Percentiles rank a stretch among this genome's conserved stretches.
Evolutionary conservation across 2,888 invertebrate genomes (phyloP).

Genomic region (Apotomis capreana): DNA sequence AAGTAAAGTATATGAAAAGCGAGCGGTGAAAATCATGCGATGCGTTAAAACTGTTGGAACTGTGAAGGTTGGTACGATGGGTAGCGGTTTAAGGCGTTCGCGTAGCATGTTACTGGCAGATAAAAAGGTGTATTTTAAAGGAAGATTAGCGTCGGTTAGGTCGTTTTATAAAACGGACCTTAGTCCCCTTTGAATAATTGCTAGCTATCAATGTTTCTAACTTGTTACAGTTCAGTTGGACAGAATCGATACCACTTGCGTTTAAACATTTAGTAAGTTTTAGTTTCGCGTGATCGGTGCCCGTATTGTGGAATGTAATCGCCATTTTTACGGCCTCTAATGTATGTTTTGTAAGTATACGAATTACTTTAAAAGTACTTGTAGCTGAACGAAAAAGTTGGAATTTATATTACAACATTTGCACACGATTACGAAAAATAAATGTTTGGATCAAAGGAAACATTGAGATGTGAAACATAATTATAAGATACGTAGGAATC

Average conservation of each 20-base stretch:
- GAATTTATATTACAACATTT: neutral
- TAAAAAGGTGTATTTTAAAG: slow-evolving; percentile 12
- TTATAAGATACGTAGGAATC: too few species aligned
- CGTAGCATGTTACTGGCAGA: neutral
- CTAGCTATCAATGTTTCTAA: slow-evolving; percentile 61
- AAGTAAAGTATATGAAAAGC: neutral
- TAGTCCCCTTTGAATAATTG: slow-evolving; percentile 72
- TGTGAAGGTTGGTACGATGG: neutral
- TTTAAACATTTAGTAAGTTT: neutral
- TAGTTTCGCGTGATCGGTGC: slow-evolving; percentile 15
- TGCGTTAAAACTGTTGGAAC: slow-evolving; percentile 7
- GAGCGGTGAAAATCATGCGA: slow-evolving; percentile 4
- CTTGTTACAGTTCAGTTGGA: slow-evolving; percentile 42
- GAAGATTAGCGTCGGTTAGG: neutral
- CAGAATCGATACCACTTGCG: slow-evolving; percentile 28
- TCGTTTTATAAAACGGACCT: slow-evolving; percentile 44
- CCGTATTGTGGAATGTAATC: slow-evolving; percentile 18
- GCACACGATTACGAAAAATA: neutral
- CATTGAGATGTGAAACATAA: too few species aligned
- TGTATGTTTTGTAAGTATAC: slow-evolving; percentile 21
- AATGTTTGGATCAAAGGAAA: too few species aligned
- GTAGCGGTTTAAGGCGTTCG: neutral
- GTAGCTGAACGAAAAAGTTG: neutral
- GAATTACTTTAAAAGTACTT: slow-evolving; percentile 17
- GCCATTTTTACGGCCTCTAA: slow-evolving; percentile 22